Conservation (phyloP, 2,888 invertebrate species). For the Ectropis crepuscularia region DNA sequence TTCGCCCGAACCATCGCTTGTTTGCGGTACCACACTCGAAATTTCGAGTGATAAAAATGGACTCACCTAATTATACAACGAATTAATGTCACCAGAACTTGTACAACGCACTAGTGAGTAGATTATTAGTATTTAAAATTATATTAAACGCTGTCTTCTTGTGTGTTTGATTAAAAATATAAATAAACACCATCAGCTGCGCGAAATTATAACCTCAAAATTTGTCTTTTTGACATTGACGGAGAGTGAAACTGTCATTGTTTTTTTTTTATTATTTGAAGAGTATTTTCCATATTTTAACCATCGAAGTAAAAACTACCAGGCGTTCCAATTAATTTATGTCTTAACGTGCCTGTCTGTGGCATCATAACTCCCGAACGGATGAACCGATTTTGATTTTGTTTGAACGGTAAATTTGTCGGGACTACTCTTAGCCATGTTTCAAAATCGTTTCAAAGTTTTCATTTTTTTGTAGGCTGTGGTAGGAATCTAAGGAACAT, state of each 20-base stretch:
- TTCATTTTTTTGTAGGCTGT: no score
- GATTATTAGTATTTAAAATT: conserved; percentile 2
- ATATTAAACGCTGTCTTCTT: background rate
- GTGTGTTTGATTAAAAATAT: conserved; percentile 1
- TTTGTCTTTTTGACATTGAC: background rate
- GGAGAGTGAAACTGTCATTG: background rate
- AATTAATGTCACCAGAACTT: conserved; percentile 13
- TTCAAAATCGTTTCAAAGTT: no score
- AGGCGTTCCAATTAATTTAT: no score
- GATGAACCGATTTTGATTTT: no score
- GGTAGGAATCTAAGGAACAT: no score
- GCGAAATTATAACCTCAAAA: conserved; percentile 12
- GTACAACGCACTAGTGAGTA: conserved; percentile 8
- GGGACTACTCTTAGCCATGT: no score
- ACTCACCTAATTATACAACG: conserved; percentile 37
- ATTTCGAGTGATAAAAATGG: conserved; percentile 32
- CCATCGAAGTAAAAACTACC: no score
- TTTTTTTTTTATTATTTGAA: background rate
- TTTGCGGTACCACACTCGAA: conserved; percentile 16
- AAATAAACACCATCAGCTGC: conserved; percentile 5
- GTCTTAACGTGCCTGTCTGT: no score
- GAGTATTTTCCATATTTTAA: no score
- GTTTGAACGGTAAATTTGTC: no score
- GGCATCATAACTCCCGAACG: no score
- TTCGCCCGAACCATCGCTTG: conserved; percentile 24